Base-by-base conservation (phyloP, 1,140 invertebrate species). In the Drosophila setifemur region DNA sequence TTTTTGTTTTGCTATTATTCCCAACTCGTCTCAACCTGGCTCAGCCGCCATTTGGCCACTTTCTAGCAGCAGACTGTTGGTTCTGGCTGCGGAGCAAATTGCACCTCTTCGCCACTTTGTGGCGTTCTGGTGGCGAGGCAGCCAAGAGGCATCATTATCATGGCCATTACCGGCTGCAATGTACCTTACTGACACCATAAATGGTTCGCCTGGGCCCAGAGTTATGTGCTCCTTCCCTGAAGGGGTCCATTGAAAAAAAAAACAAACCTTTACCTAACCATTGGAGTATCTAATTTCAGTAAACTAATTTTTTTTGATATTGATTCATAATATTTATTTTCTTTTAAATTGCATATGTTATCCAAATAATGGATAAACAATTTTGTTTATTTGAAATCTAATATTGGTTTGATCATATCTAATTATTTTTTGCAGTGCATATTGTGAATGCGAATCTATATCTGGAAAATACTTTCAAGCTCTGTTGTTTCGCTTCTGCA, bases 101-200 rank as follows among this genome's bases (percentile, higher is more conserved):
- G 79, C 79, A 83, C 49, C 79, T 85, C 74, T 79, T 83, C 79
- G 85, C 49, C 79, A 83, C 74, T 79, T 83, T 79, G 74, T 50
- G 70, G 73, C 73, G 77, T 72, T 82, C 72, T 75, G 72, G 48
- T 75, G 63, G 49, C 54, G 55, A 63, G 48, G 33, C 54, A 43
- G 61, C 53, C 66, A 54, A 76, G 55, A 44, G 73, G 47, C 82
- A 72, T 85, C 81, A 79, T 85, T 83, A 83, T 61, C 49, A 77
- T 43, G 69, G 71, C 49, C 73, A 83, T 83, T 85, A 83, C 76
- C 53, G 69, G 79, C 79, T 85, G 79, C 79, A 82, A 79, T 83
- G 68, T 82, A 83, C 78, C 78, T 82, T 82, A 82, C 79, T 83
- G 79, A 83, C 79, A 83, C 79, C 79, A 85, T 83, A 83, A 83